Evolutionary conservation across 1,140 invertebrate species (phyloP).

Genomic region (Pissodes strobi): DNA sequence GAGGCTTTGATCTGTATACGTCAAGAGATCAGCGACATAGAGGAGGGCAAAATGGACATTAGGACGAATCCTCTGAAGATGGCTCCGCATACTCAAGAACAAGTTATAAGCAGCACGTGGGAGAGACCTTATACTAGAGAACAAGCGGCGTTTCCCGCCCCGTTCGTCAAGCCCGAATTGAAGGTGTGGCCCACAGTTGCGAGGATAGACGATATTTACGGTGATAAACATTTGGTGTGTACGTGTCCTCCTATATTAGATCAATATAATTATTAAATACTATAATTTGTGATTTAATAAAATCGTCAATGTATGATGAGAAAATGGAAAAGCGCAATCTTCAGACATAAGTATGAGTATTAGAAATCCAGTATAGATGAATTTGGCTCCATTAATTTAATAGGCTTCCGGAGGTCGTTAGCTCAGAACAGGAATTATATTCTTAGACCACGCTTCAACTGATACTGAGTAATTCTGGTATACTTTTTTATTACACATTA

Average conservation of each 20-base stretch:
- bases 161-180: slow-evolving; percentile 80
- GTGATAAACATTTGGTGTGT: slow-evolving; percentile 96
- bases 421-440: too few species aligned
- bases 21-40: slow-evolving; percentile 92
- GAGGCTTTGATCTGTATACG: slow-evolving; percentile 93
- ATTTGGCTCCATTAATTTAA: too few species aligned
- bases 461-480: too few species aligned
- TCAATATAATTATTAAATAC: slow-evolving; percentile 55
- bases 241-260: slow-evolving; percentile 87
- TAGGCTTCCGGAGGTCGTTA: too few species aligned
- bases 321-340: too few species aligned
- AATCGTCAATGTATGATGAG: background rate
- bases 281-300: slow-evolving; percentile 10
- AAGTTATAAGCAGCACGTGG: slow-evolving; percentile 86
- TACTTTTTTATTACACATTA: too few species aligned
- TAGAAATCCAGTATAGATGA: too few species aligned
- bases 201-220: slow-evolving; percentile 97
- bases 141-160: slow-evolving; percentile 92
- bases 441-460: too few species aligned
- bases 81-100: slow-evolving; percentile 92
- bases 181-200: slow-evolving; percentile 98
- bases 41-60: slow-evolving; percentile 84
- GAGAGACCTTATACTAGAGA: slow-evolving; percentile 90
- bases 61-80: slow-evolving; percentile 92
- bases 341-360: too few species aligned